phyloP scores from a whole-genome alignment of 2,797 vertebrate species.

The Typhlichthys subterraneus region DNA sequence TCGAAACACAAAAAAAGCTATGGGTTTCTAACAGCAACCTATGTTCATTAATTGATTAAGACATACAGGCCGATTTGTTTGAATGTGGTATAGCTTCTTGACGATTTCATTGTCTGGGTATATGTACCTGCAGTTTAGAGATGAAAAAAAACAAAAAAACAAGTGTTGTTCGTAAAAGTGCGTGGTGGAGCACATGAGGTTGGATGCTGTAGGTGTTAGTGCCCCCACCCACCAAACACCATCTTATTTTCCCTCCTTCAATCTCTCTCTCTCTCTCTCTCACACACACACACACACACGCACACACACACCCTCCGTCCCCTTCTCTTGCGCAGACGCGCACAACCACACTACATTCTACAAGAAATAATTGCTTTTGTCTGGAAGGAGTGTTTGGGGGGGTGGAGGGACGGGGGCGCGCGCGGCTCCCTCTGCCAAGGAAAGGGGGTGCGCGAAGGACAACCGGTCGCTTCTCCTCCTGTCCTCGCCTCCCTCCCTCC shows the following conservation, averaged over 20 bases:
- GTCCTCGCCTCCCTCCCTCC: slow-evolving; percentile 30
- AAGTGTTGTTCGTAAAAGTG: slow-evolving; percentile 55
- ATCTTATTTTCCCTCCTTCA: slow-evolving; percentile 78
- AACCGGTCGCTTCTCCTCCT: slow-evolving; percentile 76
- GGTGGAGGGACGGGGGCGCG: slow-evolving; percentile 78
- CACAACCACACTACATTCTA: slow-evolving; percentile 83
- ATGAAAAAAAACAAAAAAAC: slow-evolving; percentile 48
- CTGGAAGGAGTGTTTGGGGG: slow-evolving; percentile 73
- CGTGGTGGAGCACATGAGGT: slow-evolving; percentile 54
- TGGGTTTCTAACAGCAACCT: too few species aligned
- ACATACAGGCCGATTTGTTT: background rate
- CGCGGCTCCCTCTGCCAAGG: slow-evolving; percentile 71
- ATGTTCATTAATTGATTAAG: background rate
- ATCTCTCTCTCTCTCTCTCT: slow-evolving; percentile 72
- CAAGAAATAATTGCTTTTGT: slow-evolving; percentile 88
- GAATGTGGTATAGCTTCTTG: background rate
- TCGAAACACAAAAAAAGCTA: too few species aligned
- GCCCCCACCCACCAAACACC: slow-evolving; percentile 63
- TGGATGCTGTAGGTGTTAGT: slow-evolving; percentile 72
- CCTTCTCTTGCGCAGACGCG: slow-evolving; percentile 76
- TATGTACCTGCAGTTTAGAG: background rate
- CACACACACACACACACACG: slow-evolving; percentile 68
- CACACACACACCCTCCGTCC: slow-evolving; percentile 55
- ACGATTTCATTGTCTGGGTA: slow-evolving; percentile 20
- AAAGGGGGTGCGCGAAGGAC: slow-evolving; percentile 84